Evolutionary conservation across 2,797 vertebrate genomes (phyloP).

Genomic region (Takifugu ocellatus): DNA sequence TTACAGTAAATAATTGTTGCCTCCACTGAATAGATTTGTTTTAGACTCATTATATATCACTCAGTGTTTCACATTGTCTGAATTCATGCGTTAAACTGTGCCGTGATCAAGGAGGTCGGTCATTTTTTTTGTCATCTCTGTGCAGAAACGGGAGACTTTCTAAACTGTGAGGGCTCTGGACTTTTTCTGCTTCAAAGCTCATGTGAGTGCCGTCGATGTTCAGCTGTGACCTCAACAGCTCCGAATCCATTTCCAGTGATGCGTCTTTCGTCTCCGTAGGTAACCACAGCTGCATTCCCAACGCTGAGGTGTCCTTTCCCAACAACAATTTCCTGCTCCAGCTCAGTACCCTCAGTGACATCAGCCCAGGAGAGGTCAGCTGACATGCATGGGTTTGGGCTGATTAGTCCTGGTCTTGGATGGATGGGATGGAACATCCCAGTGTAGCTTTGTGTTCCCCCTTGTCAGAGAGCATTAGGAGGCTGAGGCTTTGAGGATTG

Average conservation of each 20-base stretch:
- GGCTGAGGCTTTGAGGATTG: constrained; percentile 50
- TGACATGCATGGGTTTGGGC: constrained; percentile 37
- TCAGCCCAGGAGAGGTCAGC: constrained; percentile 91
- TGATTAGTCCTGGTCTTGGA: constrained; percentile 44
- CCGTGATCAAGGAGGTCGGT: neutral
- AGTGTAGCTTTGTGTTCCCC: constrained; percentile 42
- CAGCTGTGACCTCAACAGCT: neutral
- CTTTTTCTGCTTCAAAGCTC: constrained; percentile 96
- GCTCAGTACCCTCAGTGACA: constrained; percentile 87
- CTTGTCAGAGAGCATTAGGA: constrained; percentile 60
- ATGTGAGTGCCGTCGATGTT: constrained; percentile 79
- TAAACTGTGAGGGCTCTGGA: constrained; percentile 97
- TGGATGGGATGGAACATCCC: constrained; percentile 41
- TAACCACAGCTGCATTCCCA: constrained; percentile 97
- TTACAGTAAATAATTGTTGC: constrained; percentile 6
- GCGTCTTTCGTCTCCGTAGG: constrained; percentile 69
- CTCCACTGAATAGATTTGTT: constrained; percentile 24
- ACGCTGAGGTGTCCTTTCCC: constrained; percentile 92
- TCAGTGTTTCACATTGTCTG: constrained; percentile 10
- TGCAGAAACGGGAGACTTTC: constrained; percentile 92
- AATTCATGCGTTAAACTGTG: constrained; percentile 3
- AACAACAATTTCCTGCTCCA: constrained; percentile 95
- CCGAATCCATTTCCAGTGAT: constrained; percentile 1
- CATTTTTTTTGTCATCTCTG: constrained; percentile 5
- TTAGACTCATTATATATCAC: constrained; percentile 6